Percentiles rank a stretch among this genome's conserved stretches.
Evolutionary conservation across 2,113 vertebrate species (phyloP).

Genomic region (Nycticorax nycticorax): DNA sequence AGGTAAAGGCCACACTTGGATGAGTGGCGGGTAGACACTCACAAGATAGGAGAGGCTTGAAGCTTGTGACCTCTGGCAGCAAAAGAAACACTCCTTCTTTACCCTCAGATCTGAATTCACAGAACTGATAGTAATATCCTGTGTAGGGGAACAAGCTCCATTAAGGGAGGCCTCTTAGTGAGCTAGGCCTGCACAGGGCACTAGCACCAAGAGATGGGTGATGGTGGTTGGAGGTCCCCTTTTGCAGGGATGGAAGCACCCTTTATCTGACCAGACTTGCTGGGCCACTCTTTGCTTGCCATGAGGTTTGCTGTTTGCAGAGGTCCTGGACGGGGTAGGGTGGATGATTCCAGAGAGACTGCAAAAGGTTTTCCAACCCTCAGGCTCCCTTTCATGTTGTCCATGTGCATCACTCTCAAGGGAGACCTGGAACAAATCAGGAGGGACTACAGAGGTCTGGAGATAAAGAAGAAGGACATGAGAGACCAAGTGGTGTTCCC

Average conservation of each 20-base stretch:
- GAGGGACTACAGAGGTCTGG: too few relatives aligned
- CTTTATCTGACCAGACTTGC: neutral
- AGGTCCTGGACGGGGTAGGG: neutral
- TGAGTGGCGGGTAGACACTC: neutral
- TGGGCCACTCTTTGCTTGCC: neutral
- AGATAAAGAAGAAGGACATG: neutral
- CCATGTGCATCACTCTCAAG: fast-evolving
- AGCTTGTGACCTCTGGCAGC: neutral
- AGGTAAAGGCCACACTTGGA: neutral
- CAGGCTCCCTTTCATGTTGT: neutral
- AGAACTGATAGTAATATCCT: neutral
- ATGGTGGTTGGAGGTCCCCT: neutral
- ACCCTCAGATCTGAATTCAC: neutral
- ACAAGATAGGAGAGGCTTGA: neutral
- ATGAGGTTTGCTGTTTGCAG: neutral
- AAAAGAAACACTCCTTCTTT: neutral
- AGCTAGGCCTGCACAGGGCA: neutral
- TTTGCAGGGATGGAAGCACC: neutral
- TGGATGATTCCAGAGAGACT: neutral
- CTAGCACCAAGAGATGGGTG: too few relatives aligned
- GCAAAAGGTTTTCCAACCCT: neutral
- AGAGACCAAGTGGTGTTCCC: neutral
- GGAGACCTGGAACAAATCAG: neutral
- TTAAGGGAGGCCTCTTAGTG: neutral
- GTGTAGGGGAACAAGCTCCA: neutral